phyloP scores from a whole-genome alignment of 2,888 invertebrate species.

The Leptinotarsa haldemani region DNA sequence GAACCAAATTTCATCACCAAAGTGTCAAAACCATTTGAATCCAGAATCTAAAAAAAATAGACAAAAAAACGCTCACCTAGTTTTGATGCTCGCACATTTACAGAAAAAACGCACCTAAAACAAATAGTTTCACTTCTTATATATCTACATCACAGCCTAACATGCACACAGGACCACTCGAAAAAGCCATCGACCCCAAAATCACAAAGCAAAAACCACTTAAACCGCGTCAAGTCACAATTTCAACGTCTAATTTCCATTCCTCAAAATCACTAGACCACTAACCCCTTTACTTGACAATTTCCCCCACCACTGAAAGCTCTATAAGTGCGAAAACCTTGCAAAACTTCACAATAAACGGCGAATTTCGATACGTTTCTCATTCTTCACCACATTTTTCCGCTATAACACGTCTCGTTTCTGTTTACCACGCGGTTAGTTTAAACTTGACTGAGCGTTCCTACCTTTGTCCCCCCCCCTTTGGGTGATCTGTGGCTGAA shows the following conservation, averaged over 20 bases:
- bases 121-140: background rate
- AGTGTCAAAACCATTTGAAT: background rate
- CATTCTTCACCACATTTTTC: conserved; percentile 5
- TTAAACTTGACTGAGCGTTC: background rate
- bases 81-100: background rate
- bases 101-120: background rate
- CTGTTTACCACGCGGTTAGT: background rate
- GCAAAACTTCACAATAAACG: background rate
- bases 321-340: conserved; percentile 7
- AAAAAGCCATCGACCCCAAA: background rate
- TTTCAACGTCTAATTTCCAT: conserved; percentile 3
- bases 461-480: background rate
- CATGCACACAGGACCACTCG: background rate
- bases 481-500: background rate
- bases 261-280: background rate
- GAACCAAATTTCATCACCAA: too few relatives aligned
- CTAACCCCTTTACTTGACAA: conserved; percentile 1
- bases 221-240: background rate
- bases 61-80: background rate
- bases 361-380: background rate
- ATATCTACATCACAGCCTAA: background rate
- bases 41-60: background rate
- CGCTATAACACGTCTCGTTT: conserved; percentile 3
- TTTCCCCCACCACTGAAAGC: conserved; percentile 4
- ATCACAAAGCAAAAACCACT: background rate